phyloP scores from a whole-genome alignment of 2,888 invertebrate genomes.

The Hyposoter didymator region DNA sequence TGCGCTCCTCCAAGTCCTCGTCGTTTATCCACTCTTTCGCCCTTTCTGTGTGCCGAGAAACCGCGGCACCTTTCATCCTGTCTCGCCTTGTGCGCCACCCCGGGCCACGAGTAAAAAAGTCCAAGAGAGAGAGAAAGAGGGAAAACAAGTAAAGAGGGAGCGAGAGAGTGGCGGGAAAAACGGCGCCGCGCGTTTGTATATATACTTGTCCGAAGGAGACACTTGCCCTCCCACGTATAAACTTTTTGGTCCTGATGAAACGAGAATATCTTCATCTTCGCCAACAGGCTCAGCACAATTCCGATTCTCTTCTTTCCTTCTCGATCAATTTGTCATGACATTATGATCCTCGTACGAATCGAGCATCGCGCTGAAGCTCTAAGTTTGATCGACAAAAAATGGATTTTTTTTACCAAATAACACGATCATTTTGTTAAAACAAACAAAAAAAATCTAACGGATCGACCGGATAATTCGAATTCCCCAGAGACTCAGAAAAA shows the following conservation, averaged over 20 bases:
- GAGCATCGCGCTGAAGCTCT: no score
- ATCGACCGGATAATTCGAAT: no score
- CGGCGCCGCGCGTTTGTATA: slow-evolving; percentile 51
- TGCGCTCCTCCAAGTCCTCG: slow-evolving; percentile 59
- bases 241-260: slow-evolving; percentile 28
- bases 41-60: slow-evolving; percentile 58
- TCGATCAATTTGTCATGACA: not conserved
- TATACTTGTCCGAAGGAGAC: slow-evolving; percentile 52
- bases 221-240: slow-evolving; percentile 61
- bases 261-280: slow-evolving; percentile 54
- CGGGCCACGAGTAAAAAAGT: slow-evolving; percentile 50
- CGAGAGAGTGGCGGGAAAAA: slow-evolving; percentile 55
- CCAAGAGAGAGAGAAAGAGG: not conserved
- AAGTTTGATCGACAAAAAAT: no score
- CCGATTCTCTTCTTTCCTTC: not conserved
- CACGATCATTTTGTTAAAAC: no score
- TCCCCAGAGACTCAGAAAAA: no score
- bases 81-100: slow-evolving; percentile 60
- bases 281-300: slow-evolving; percentile 8
- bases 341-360: no score
- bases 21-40: slow-evolving; percentile 62
- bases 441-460: no score
- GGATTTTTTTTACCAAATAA: no score
- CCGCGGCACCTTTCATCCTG: slow-evolving; percentile 66
- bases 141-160: slow-evolving; percentile 4